Conservation (phyloP, 2,888 invertebrate genomes). For the Biston betularia region DNA sequence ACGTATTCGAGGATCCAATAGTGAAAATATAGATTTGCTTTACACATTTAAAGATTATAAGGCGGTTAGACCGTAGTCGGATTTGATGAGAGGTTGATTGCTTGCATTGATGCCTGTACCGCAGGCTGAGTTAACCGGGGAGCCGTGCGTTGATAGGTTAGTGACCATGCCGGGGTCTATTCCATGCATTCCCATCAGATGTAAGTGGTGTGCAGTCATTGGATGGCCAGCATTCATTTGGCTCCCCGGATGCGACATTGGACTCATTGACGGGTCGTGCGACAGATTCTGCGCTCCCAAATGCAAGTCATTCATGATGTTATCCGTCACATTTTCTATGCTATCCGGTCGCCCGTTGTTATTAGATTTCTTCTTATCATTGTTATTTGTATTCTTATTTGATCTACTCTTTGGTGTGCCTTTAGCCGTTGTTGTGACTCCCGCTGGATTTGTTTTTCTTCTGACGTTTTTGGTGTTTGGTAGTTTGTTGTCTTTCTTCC, state of each 20-base stretch:
- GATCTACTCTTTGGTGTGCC: conserved; percentile 89
- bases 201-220: conserved; percentile 83
- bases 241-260: conserved; percentile 78
- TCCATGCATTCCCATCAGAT: conserved; percentile 81
- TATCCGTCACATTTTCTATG: conserved; percentile 88
- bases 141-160: conserved; percentile 82
- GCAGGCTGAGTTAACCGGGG: conserved; percentile 82
- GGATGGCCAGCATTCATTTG: conserved; percentile 83
- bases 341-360: conserved; percentile 87
- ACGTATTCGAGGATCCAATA: conserved; percentile 73
- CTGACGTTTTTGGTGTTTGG: conserved; percentile 93
- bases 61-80: conserved; percentile 95
- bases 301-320: conserved; percentile 87
- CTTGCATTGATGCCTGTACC: conserved; percentile 74
- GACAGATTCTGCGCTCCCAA: conserved; percentile 82
- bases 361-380: conserved; percentile 83
- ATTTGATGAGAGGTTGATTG: conserved; percentile 90
- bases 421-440: conserved; percentile 84
- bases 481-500: conserved; percentile 93
- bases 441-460: conserved; percentile 92
- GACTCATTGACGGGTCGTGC: conserved; percentile 82
- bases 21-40: conserved; percentile 79
- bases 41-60: conserved; percentile 83
- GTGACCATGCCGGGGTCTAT: conserved; percentile 83
- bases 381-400: conserved; percentile 85